A percentile compares a stretch with the other conserved stretches of the same genome.
Evolutionary conservation across 2,888 invertebrate species (phyloP).

Genomic region (Oithona nana): DNA sequence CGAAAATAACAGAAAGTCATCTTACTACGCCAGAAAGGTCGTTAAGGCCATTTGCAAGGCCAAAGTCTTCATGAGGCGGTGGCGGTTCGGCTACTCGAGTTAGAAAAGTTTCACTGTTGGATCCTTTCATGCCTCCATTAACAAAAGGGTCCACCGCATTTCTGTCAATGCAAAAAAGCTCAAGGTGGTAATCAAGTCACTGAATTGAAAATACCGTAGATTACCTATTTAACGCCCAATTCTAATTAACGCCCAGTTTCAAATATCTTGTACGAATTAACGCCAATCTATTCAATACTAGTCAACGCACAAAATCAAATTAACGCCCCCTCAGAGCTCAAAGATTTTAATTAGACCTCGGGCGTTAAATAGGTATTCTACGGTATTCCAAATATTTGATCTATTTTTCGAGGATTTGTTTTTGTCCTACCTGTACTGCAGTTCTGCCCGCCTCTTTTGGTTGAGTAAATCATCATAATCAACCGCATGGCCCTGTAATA

Average conservation of each 20-base stretch:
- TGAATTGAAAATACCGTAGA: too few relatives aligned
- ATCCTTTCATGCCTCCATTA: not conserved
- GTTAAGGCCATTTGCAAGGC: not conserved
- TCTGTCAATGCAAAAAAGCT: not conserved
- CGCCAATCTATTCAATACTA: too few relatives aligned
- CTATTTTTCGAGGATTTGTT: not conserved
- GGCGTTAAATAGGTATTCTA: too few relatives aligned
- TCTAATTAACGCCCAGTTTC: too few relatives aligned
- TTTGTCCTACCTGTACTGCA: not conserved
- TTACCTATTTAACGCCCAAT: too few relatives aligned
- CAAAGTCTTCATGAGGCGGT: not conserved
- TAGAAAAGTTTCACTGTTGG: not conserved
- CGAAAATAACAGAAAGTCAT: too few relatives aligned
- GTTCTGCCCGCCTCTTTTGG: not conserved
- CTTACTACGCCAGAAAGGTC: not conserved
- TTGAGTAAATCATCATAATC: not conserved
- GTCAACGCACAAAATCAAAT: too few relatives aligned
- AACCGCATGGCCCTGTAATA: not conserved
- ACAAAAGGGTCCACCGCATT: not conserved
- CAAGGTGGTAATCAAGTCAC: too few relatives aligned
- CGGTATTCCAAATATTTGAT: too few relatives aligned
- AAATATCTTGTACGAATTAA: too few relatives aligned
- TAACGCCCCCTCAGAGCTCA: too few relatives aligned
- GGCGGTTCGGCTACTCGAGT: not conserved
- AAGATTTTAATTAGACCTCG: too few relatives aligned